phyloP scores from a whole-genome alignment of 2,797 vertebrate species.

The Limnodromus scolopaceus region DNA sequence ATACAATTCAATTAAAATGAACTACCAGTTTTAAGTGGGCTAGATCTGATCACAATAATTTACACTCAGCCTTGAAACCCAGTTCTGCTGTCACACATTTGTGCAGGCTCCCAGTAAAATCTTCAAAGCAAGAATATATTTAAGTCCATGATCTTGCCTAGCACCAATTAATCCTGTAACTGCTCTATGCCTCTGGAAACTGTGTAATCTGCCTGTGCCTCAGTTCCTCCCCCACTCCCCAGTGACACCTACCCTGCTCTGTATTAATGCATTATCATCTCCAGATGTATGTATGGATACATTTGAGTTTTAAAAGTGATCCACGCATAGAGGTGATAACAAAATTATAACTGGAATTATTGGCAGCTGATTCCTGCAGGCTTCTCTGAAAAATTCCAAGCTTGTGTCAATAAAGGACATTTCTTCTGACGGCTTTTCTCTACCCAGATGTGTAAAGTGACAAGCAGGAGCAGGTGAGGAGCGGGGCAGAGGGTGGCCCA shows the following conservation, averaged over 20 bases:
- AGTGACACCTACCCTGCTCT: neutral
- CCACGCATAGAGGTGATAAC: neutral
- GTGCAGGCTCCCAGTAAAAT: constrained; percentile 50
- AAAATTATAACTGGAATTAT: neutral
- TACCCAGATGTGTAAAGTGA: neutral
- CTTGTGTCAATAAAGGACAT: neutral
- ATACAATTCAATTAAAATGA: constrained; percentile 65
- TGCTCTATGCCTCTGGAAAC: constrained; percentile 60
- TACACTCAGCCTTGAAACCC: constrained; percentile 30
- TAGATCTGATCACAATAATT: constrained; percentile 61
- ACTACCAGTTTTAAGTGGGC: constrained; percentile 53
- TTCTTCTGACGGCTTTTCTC: neutral
- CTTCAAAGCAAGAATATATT: constrained; percentile 62
- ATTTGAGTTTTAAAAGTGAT: neutral
- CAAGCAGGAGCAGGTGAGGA: neutral
- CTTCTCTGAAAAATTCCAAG: neutral
- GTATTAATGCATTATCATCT: neutral
- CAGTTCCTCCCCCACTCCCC: constrained; percentile 7
- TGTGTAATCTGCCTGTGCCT: constrained; percentile 27
- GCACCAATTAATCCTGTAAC: constrained; percentile 53
- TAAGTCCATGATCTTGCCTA: constrained; percentile 58
- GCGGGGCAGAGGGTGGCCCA: neutral
- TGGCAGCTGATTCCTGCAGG: neutral
- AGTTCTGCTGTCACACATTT: constrained; percentile 45
- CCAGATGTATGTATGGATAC: neutral